Evolutionary conservation across 2,888 invertebrate species (phyloP), one percentile per base, ranked within the genome.

Genomic region (Drosophila helvetica): DNA sequence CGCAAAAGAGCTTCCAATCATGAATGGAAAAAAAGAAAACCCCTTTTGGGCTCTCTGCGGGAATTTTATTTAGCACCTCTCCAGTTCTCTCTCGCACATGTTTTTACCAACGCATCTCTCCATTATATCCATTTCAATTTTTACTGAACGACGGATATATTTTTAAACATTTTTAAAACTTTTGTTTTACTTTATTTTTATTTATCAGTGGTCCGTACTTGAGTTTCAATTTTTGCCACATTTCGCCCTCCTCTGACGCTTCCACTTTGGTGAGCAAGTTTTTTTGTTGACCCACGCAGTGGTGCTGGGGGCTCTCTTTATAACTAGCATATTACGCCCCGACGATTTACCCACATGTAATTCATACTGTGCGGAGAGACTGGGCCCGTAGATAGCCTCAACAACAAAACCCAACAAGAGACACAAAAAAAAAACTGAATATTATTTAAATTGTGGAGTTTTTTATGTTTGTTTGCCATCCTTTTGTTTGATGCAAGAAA

Each of bases 251-350:
- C 2, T 7, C 12, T 15, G 15, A 38, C 38, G 38, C 38, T 38
- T 38, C 38, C 38, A 38, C 38, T 38, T 38, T 30, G 42, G 9
- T 9, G 27, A 10, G n/a, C 8, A 10, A 15, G 4, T 25, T 33
- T 42, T 59, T 68, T 59, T n/a, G 7, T n/a, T 38, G 12, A 22
- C 10, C 48, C n/a, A 18, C 58, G 33, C 33, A 33, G 19, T 51
- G 22, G 1, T 7, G 25, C 25, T 1, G 4, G 18, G 18, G 27
- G 10, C n/a, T 9, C 38, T 15, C 22, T 38, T 46, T 51, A 74
- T 79, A 80, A 83, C 83, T 83, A 86, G 74, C 80, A 69, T 78
- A 83, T 86, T 80, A 84, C 83, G 81, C 84, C 38, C 38, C 87
- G 47, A 50, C 87, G 74, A 83, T 77, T 71, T 64, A 1, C 75